These are phyloP conservation scores for Phalacrocorax pelagicus DNA, from an alignment of 2,113 vertebrate genomes.

Conservation along the genomic window DNA sequence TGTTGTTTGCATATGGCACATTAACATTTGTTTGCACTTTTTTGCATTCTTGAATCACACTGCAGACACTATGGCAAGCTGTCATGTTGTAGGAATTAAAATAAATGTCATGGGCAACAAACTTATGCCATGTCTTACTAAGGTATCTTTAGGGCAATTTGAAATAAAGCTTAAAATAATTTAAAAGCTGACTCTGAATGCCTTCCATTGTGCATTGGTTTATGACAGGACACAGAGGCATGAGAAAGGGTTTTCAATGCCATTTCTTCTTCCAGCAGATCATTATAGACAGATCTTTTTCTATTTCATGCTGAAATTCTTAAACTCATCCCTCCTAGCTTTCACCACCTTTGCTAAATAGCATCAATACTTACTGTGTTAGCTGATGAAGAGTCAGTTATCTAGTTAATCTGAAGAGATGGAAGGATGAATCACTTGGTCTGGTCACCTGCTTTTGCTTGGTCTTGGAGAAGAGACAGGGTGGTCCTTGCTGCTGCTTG, in stretches of 20 bases:
- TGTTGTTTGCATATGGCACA: slow-evolving; percentile 5
- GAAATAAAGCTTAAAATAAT: background rate
- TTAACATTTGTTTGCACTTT: slow-evolving; percentile 35
- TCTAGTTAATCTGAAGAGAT: background rate
- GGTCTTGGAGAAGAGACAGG: background rate
- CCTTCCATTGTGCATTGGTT: background rate
- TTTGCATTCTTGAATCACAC: background rate
- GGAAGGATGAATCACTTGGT: background rate
- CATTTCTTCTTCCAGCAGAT: background rate
- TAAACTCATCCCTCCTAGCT: background rate
- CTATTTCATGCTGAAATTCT: background rate
- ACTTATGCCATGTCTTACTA: background rate
- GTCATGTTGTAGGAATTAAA: background rate
- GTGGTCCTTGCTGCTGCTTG: background rate
- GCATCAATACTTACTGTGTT: background rate
- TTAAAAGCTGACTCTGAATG: background rate
- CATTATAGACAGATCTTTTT: background rate
- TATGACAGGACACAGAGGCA: background rate
- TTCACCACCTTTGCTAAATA: background rate
- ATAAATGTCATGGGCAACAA: background rate
- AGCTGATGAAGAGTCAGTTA: background rate
- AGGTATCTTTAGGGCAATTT: background rate
- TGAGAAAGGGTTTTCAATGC: background rate
- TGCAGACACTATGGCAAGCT: background rate
- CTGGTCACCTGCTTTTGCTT: background rate